Evolutionary conservation across 2,888 invertebrate species (phyloP).

Genomic region (Steromphala cineraria): DNA sequence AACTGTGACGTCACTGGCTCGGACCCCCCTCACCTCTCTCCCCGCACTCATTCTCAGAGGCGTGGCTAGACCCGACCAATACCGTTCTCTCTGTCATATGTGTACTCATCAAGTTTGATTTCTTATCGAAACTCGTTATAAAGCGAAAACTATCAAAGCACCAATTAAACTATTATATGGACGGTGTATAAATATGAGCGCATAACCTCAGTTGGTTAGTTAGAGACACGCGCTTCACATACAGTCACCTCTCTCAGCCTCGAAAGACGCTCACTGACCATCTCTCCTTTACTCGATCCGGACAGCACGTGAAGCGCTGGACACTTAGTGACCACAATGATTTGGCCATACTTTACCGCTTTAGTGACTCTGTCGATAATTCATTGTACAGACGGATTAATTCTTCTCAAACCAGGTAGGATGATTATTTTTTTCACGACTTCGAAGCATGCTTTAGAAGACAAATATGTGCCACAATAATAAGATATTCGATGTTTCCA

Average conservation of each 20-base stretch:
- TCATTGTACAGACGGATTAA: background rate
- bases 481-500: too few species aligned
- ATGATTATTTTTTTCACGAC: too few species aligned
- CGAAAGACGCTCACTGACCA: background rate
- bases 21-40: too few species aligned
- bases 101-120: background rate
- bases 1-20: too few species aligned
- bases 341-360: too few species aligned
- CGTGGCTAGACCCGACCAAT: background rate
- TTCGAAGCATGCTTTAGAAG: too few species aligned
- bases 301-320: background rate
- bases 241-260: background rate
- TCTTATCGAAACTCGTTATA: conserved; percentile 11
- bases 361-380: background rate
- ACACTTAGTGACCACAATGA: conserved; percentile 7
- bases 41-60: background rate
- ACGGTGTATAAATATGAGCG: conserved; percentile 13
- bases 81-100: background rate
- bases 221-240: background rate
- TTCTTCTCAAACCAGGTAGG: conserved; percentile 9
- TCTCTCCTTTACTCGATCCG: background rate
- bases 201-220: background rate
- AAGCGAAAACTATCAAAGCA: background rate
- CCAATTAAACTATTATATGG: conserved; percentile 6
- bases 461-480: too few species aligned